Evolutionary conservation across 2,797 vertebrate species (phyloP).

Genomic region (Propithecus deckenii): DNA sequence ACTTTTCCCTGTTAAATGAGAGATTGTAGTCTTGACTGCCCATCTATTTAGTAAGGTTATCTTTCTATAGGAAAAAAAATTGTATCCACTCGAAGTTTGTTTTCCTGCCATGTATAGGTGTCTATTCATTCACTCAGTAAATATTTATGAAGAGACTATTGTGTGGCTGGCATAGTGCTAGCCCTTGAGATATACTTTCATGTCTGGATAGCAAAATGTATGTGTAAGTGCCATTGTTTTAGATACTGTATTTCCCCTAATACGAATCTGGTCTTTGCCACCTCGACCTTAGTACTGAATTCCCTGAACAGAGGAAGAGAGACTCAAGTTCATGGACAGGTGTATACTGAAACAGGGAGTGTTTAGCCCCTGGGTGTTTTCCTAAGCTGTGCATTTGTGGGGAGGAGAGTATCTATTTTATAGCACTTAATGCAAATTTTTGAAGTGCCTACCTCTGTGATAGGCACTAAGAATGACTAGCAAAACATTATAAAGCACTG

Average conservation of each 20-base stretch:
- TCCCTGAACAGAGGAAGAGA: background rate
- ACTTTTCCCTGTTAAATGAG: background rate
- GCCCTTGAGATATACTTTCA: background rate
- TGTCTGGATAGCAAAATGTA: background rate
- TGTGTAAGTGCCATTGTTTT: background rate
- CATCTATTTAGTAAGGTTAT: constrained; percentile 8
- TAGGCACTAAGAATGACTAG: background rate
- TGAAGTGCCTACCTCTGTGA: background rate
- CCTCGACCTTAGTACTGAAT: background rate
- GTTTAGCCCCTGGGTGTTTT: background rate
- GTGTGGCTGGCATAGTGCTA: background rate
- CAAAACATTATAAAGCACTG: background rate
- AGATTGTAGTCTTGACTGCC: background rate
- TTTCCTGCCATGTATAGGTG: background rate
- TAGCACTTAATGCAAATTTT: background rate
- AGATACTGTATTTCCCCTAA: background rate
- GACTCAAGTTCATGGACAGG: background rate
- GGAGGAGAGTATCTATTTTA: background rate
- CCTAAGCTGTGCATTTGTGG: background rate
- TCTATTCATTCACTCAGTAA: constrained; percentile 11
- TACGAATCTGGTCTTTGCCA: background rate
- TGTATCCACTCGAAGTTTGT: background rate
- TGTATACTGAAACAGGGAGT: background rate
- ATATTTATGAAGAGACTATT: background rate
- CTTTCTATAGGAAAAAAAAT: background rate